These are phyloP conservation scores for Boloria euphrosyne DNA, from an alignment of 2,888 invertebrate genomes.

Conservation along the genomic window DNA sequence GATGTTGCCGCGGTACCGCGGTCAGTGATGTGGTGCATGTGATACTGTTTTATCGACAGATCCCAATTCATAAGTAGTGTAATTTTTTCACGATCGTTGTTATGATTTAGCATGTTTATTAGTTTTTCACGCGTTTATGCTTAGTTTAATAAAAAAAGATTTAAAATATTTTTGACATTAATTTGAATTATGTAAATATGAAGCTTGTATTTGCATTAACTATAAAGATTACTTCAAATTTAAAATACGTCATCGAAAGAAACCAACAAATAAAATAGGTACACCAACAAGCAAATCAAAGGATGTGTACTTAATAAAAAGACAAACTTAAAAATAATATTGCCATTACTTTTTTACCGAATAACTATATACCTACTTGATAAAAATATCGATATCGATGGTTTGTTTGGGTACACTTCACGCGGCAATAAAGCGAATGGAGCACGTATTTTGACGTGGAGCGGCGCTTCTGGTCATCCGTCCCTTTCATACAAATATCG, in stretches of 20 bases:
- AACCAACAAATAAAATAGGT: neutral
- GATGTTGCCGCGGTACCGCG: conserved; percentile 78
- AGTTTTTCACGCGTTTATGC: too few species aligned
- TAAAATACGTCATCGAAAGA: neutral
- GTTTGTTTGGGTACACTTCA: conserved; percentile 50
- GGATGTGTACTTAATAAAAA: too few species aligned
- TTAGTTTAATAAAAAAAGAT: too few species aligned
- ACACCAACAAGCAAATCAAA: too few species aligned
- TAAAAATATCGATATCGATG: conserved; percentile 57
- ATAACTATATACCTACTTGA: neutral
- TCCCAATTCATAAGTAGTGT: neutral
- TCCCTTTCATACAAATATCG: conserved; percentile 57
- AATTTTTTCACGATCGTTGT: neutral
- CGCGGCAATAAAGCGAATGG: conserved; percentile 80
- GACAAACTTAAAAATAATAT: too few species aligned
- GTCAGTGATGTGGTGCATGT: conserved; percentile 54
- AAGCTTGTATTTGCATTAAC: too few species aligned
- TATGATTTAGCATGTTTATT: neutral
- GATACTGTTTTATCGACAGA: conserved; percentile 42
- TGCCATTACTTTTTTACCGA: too few species aligned
- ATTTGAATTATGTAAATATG: too few species aligned
- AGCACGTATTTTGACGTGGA: conserved; percentile 82
- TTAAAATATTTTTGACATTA: too few species aligned
- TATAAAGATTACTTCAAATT: neutral
- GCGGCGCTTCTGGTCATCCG: conserved; percentile 79